Evolutionary conservation across 2,113 vertebrate genomes (phyloP).

Genomic region (Lasiurus borealis): DNA sequence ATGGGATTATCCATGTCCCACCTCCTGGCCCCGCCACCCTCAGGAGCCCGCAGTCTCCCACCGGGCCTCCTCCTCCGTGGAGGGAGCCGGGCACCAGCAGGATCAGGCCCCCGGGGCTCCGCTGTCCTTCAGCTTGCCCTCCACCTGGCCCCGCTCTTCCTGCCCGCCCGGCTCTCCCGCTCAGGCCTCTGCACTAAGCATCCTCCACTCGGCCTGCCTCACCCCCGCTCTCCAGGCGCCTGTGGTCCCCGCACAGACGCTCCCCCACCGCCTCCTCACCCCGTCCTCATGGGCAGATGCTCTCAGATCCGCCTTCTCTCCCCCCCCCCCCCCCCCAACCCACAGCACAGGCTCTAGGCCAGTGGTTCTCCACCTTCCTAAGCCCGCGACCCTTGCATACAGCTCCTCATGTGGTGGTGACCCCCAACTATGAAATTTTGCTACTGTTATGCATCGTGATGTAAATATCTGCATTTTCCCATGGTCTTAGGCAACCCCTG

Average conservation of each 20-base stretch:
- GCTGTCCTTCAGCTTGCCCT: neutral
- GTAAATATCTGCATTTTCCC: too few species aligned
- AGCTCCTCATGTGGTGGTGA: too few species aligned
- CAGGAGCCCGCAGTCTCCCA: rapidly evolving
- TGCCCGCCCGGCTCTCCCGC: neutral
- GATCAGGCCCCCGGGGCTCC: neutral
- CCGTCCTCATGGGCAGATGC: rapidly evolving
- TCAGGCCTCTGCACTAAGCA: neutral
- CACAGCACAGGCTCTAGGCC: rapidly evolving
- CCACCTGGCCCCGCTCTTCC: neutral
- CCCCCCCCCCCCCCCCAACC: too few species aligned
- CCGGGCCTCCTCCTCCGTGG: too few species aligned
- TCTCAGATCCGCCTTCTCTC: neutral
- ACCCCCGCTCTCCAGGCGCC: too few species aligned
- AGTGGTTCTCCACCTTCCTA: too few species aligned
- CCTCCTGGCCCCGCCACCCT: rapidly evolving
- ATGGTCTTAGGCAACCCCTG: too few species aligned
- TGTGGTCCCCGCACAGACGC: neutral
- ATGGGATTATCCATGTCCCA: rapidly evolving
- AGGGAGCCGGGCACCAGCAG: too few species aligned
- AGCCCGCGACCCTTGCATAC: too few species aligned
- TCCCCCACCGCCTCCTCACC: too few species aligned
- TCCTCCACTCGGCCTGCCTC: neutral
- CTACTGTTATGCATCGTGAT: too few species aligned
- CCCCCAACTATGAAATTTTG: too few species aligned